phyloP scores from a whole-genome alignment of 1,140 invertebrate genomes.

The Ericerus pela region DNA sequence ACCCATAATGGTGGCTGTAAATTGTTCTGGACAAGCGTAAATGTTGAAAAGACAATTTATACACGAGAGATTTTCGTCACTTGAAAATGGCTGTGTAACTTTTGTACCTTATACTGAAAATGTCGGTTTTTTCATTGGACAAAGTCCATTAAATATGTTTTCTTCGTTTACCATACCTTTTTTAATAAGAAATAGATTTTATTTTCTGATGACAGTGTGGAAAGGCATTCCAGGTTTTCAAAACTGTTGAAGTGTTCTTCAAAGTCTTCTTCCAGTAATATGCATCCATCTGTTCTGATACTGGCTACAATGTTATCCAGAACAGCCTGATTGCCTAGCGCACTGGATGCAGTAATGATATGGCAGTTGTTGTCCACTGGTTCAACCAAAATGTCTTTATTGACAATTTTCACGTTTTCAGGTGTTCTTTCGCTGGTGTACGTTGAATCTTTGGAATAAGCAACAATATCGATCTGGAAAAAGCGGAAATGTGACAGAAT shows the following conservation, averaged over 20 bases:
- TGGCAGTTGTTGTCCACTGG: slow-evolving; percentile 43
- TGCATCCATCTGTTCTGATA: slow-evolving; percentile 51
- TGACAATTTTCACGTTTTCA: background rate
- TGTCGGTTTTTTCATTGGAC: too few relatives aligned
- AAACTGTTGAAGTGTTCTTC: slow-evolving; percentile 35
- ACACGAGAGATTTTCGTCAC: too few relatives aligned
- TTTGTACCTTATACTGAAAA: too few relatives aligned
- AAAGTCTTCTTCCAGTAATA: slow-evolving; percentile 56
- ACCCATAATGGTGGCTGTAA: too few relatives aligned
- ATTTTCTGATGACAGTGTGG: too few relatives aligned
- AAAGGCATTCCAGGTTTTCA: slow-evolving; percentile 32
- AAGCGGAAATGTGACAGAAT: too few relatives aligned
- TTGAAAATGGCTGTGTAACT: too few relatives aligned
- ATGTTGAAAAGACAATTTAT: too few relatives aligned
- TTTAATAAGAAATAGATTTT: slow-evolving; percentile 20
- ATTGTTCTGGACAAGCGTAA: too few relatives aligned
- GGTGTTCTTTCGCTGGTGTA: background rate
- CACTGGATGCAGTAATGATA: slow-evolving; percentile 42
- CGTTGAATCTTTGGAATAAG: background rate
- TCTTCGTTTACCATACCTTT: too few relatives aligned
- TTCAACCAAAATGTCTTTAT: background rate
- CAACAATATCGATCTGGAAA: background rate
- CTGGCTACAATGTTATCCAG: slow-evolving; percentile 42
- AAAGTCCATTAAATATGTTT: too few relatives aligned
- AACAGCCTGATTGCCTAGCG: slow-evolving; percentile 28